phyloP scores from a whole-genome alignment of 1,140 invertebrate genomes.

The Drosophila nigromelanica region DNA sequence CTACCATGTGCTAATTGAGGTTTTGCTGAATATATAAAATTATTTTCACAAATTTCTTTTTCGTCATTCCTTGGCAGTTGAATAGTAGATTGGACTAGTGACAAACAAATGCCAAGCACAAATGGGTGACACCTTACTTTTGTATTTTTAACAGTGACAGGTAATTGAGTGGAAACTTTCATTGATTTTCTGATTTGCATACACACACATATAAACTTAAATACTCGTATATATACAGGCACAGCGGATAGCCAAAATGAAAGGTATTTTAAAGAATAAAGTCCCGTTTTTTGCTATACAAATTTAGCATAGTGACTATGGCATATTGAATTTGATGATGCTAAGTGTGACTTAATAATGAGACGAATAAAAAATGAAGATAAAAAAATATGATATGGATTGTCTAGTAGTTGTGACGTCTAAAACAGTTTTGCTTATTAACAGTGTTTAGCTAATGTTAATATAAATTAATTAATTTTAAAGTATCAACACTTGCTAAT shows the following conservation, averaged over 20 bases:
- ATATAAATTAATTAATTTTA: too few species aligned
- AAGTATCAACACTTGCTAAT: too few species aligned
- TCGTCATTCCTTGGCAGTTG: background rate
- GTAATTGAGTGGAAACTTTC: conserved; percentile 78
- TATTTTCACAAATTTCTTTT: background rate
- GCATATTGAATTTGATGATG: too few species aligned
- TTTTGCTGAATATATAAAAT: conserved; percentile 4
- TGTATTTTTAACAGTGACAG: conserved; percentile 33
- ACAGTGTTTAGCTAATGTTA: too few species aligned
- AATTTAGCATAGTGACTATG: too few species aligned
- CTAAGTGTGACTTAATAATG: too few species aligned
- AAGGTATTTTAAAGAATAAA: background rate
- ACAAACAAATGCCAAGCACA: conserved; percentile 13
- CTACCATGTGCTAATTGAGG: background rate
- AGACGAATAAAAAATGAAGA: too few species aligned
- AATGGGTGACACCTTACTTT: conserved; percentile 38
- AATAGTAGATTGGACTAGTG: background rate
- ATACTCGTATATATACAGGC: background rate
- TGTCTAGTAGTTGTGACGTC: too few species aligned
- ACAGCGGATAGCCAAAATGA: conserved; percentile 7
- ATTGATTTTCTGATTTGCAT: conserved; percentile 63
- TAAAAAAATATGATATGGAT: too few species aligned
- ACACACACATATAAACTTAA: background rate
- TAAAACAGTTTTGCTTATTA: too few species aligned
- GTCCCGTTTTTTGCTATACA: too few species aligned